Base-by-base conservation (phyloP, 2,888 invertebrate species). In the Lithophane semibrunnea region DNA sequence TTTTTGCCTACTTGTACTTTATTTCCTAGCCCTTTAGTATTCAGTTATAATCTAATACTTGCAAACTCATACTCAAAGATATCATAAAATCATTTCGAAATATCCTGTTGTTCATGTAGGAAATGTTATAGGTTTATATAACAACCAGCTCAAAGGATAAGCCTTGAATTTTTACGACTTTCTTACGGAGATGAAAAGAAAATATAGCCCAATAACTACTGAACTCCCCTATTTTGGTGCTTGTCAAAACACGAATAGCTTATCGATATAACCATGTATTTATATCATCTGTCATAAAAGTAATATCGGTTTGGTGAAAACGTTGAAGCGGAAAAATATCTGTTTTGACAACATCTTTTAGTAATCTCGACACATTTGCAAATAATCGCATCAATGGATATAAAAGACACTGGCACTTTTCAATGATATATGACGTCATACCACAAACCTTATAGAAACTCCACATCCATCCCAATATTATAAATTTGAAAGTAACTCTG, bases 81-180 rank as follows among this genome's bases (percentile, higher is more conserved):
- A 65, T 54, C 37, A 63, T 73, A 37, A 73, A 66, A 76, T 1
- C 4, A 60, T 42, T 63, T 70, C 63, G 10, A n/a, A 61, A 58
- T 65, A 49, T 52, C 58, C 18, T 65, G 60, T 73, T 67, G 44
- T 72, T 79, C 60, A 54, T 65, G 49, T 47, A 73, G 66, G 66
- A 70, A 80, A 73, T 66, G 44, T 63, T 76, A 83, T 56, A 82
- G 29, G 63, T 66, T 18, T 64, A 70, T 24, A 42, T 77, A 65
- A 63, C 61, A 75, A 68, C 52, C 24, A 52, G 52, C 64, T 75
- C 69, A 70, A 77, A 69, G 63, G 69, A 82, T 69, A 74, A 66
- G 49, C 69, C 73, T 76, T 77, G 74, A 76, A 76, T 47, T 82
- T 85, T 85, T 82, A 84, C 76, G 76, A 75, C 56, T 70, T 79